Conservation (phyloP, 2,888 invertebrate genomes). For the Nasonovia ribisnigri region DNA sequence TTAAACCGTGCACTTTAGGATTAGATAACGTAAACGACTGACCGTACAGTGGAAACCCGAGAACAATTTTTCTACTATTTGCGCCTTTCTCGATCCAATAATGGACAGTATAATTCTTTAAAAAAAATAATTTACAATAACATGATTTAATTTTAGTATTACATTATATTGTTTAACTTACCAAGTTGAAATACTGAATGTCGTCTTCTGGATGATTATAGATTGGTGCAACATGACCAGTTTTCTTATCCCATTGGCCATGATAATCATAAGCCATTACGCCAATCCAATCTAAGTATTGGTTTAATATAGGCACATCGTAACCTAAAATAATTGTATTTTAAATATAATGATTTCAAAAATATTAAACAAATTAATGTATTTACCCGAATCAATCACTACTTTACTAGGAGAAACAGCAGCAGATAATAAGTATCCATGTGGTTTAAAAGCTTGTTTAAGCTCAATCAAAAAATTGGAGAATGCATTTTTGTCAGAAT, state of each 20-base stretch:
- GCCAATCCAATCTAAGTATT: conserved; percentile 88
- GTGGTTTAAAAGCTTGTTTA: conserved; percentile 76
- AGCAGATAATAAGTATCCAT: conserved; percentile 81
- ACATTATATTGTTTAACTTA: conserved; percentile 69
- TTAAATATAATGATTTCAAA: neutral
- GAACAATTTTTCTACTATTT: conserved; percentile 83
- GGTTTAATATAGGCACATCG: conserved; percentile 81
- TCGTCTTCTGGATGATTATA: conserved; percentile 87
- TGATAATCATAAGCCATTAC: conserved; percentile 95
- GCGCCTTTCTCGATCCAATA: conserved; percentile 92
- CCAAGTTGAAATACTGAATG: conserved; percentile 85
- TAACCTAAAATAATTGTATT: conserved; percentile 73
- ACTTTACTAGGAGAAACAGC: conserved; percentile 91
- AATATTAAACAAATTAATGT: neutral
- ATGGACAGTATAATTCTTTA: conserved; percentile 85
- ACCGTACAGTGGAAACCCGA: conserved; percentile 92
- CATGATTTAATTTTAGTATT: neutral
- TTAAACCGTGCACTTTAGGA: conserved; percentile 77
- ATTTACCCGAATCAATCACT: conserved; percentile 81
- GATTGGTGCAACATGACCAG: conserved; percentile 89
- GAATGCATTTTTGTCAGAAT: conserved; percentile 86
- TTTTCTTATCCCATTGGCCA: conserved; percentile 92
- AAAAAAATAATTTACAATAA: neutral
- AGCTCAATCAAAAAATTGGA: conserved; percentile 81
- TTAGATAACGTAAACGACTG: conserved; percentile 81